These are phyloP conservation scores for Hemitrygon akajei DNA, from an alignment of 2,797 vertebrate species.

Conservation along the genomic window DNA sequence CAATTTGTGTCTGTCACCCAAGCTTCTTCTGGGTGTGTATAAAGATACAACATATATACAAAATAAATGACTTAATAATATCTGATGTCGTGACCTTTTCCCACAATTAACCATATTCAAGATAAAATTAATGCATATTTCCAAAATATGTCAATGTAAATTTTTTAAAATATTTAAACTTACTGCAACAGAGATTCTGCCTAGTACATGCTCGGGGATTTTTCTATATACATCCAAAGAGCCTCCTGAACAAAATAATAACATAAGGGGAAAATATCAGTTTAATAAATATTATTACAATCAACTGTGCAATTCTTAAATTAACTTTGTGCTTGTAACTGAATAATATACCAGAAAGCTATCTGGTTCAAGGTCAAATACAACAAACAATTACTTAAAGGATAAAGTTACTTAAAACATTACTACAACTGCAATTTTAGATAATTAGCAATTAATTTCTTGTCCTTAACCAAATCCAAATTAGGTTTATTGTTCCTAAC, in stretches of 20 bases:
- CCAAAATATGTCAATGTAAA: neutral
- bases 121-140: neutral
- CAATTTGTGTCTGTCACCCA: constrained; percentile 21
- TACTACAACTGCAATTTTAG: neutral
- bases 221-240: constrained; percentile 92
- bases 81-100: neutral
- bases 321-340: neutral
- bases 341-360: neutral
- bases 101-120: neutral
- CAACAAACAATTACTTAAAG: neutral
- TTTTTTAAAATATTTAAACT: constrained; percentile 53
- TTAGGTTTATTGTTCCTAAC: neutral
- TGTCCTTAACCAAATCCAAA: neutral
- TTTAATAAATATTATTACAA: neutral
- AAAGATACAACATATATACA: neutral
- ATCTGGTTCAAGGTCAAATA: constrained; percentile 32
- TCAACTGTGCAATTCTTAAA: constrained; percentile 7
- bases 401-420: neutral
- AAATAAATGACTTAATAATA: neutral
- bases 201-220: constrained; percentile 87
- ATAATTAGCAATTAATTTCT: neutral
- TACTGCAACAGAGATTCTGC: constrained; percentile 89
- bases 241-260: constrained; percentile 63
- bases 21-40: constrained; percentile 1
- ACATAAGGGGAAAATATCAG: neutral